Conservation (phyloP, 1,140 invertebrate species). For the Drosophila bocqueti region DNA sequence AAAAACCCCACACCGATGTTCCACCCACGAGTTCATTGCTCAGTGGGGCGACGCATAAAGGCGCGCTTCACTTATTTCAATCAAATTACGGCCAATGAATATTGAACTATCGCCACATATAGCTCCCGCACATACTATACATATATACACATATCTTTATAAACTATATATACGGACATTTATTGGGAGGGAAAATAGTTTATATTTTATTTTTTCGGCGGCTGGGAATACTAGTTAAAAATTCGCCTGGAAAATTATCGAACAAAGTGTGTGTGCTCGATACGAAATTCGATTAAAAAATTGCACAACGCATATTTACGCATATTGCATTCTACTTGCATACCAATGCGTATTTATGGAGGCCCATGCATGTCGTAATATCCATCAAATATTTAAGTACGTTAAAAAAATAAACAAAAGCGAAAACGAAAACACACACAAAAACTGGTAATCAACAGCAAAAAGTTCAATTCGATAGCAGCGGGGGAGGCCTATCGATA, state of each 20-base stretch:
- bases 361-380: constrained; percentile 25
- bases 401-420: too few relatives aligned
- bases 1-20: background rate
- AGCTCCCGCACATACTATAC: constrained; percentile 12
- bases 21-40: constrained; percentile 43
- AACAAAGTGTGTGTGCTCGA: constrained; percentile 19
- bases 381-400: constrained; percentile 44
- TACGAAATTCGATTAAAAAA: constrained; percentile 46
- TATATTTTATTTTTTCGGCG: background rate
- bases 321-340: constrained; percentile 47
- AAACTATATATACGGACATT: constrained; percentile 8
- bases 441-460: constrained; percentile 13
- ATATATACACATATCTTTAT: constrained; percentile 13
- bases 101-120: constrained; percentile 73
- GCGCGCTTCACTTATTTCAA: constrained; percentile 80
- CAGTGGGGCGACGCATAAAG: constrained; percentile 78
- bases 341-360: constrained; percentile 22
- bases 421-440: background rate
- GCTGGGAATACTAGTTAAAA: constrained; percentile 14
- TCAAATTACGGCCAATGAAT: constrained; percentile 81
- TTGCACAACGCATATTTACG: constrained; percentile 41
- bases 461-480: constrained; percentile 29
- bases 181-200: constrained; percentile 56
- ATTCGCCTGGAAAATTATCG: constrained; percentile 28
- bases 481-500: background rate